Evolutionary conservation across 2,888 invertebrate genomes (phyloP), one percentile per base, ranked within the genome.

Genomic region (Agriotes lineatus): DNA sequence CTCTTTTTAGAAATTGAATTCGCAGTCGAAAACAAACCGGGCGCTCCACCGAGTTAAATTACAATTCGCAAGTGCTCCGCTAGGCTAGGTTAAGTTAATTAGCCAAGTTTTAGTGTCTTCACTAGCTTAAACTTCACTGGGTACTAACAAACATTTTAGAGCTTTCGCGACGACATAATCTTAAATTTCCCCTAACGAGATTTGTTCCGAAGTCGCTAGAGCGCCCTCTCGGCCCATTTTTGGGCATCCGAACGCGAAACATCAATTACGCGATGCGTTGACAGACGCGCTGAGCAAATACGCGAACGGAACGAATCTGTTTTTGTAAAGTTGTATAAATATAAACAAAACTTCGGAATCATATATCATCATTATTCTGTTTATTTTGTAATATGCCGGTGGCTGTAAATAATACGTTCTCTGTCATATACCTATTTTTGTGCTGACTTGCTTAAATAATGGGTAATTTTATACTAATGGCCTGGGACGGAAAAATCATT

Each of bases 61-160:
- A 67, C 66, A 72, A 67, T 63, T 68, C 60, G 65, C 65, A 68
- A 72, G 63, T 72, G 70, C 68, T 69, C 58, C 63, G 63, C 63
- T 57, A 60, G 63, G 68, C 58, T 69, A 67, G 67, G 57, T 72
- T 72, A 69, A 72, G 69, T 72, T 72, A 72, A 72, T 72, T 72
- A 72, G 69, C 68, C 60, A 72, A 70, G 70, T 72, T 72, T 65
- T 63, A 69, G 62, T 62, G 62, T 37, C 67, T 50, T 67, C 42
- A 62, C 61, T 57, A 62, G 48, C 57, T 67, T 67, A 56, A 61
- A 67, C 56, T 67, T 62, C 54, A 61, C 67, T 35, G 45, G 57
- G 57, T 30, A 62, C 62, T 67, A 62, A 62, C 67, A 59, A 62
- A 67, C 67, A 42, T 67, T 67, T 56, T 57, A 61, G 57, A 67